Evolutionary conservation across 2,888 invertebrate species (phyloP), one percentile per base, ranked within the genome.

Genomic region (Tineola bisselliella): DNA sequence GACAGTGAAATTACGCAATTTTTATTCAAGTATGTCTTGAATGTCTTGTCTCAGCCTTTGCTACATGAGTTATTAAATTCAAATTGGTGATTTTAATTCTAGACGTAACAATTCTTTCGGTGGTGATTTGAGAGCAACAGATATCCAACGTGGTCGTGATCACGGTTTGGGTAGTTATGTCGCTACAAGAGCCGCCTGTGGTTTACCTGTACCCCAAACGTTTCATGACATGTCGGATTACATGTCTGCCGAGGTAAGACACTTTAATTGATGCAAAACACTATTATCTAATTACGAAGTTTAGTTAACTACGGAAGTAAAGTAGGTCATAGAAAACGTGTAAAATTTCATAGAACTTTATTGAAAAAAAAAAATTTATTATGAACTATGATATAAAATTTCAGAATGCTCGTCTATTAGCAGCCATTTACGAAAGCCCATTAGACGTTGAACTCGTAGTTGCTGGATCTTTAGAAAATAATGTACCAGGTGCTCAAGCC

Each of bases 401-500:
- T 44, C 48, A 93, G 92, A 90, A 91, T 68, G 89, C 95, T 43
- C 80, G 88, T 62, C 89, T 90, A 64, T 80, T 95, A 10, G 78
- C 89, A 63, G 70, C 80, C 0, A 71, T 94, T 0, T 95, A 94
- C 78, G 90, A 90, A 63, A 88, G 88, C 56, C 91, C 91, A 0
- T 91, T 94, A 61, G 96, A 97, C 75, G 93, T 97, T 0, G 97
- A 97, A 67, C 75, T 97, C 62, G 94, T 94, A 12, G 93, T 96
- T 8, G 97, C 93, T 0, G 96, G 93, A 0, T 91, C 95, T 0
- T 74, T 96, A 60, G 97, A 97, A 77, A 79, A 80, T 0, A 91
- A 92, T 62, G 92, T 95, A 0, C 90, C 90, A 0, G 95, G 93
- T 0, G 91, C 95, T 0, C 87, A 93, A 57, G 89, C 93, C 0